These are phyloP conservation scores for Clarias batrachus DNA, from an alignment of 2,113 vertebrate species.

Conservation along the genomic window DNA sequence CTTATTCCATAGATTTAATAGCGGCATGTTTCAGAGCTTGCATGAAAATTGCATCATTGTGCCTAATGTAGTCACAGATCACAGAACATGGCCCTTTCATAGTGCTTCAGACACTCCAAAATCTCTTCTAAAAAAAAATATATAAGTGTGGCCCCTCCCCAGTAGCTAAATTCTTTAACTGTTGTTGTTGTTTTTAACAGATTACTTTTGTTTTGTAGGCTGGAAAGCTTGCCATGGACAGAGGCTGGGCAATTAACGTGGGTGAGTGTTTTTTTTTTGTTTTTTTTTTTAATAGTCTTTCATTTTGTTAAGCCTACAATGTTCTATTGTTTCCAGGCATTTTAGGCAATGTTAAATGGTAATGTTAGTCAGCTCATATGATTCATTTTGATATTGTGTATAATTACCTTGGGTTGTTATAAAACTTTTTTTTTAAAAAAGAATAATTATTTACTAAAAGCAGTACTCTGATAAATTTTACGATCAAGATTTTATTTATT, in stretches of 20 bases:
- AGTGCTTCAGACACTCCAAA: not conserved
- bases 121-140: not conserved
- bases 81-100: not conserved
- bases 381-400: not conserved
- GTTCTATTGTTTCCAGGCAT: not conserved
- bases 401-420: not conserved
- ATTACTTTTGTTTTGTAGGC: slow-evolving; percentile 72
- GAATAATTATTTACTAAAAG: not conserved
- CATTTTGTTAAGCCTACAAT: slow-evolving; percentile 29
- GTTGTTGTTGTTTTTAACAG: not conserved
- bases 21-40: slow-evolving; percentile 3
- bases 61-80: not conserved
- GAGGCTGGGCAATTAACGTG: slow-evolving; percentile 96
- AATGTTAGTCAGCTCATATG: not conserved
- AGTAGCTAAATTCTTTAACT: not conserved
- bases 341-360: not conserved
- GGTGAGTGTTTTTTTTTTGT: slow-evolving; percentile 75
- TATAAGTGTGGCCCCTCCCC: not conserved
- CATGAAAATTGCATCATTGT: slow-evolving; percentile 29
- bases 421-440: too few relatives aligned
- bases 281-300: slow-evolving; percentile 11
- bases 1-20: not conserved
- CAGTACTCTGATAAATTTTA: not conserved
- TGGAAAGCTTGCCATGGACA: slow-evolving; percentile 91
- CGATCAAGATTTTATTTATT: not conserved